Conservation (phyloP, 2,113 vertebrate genomes). For the Salvelinus namaycush region DNA sequence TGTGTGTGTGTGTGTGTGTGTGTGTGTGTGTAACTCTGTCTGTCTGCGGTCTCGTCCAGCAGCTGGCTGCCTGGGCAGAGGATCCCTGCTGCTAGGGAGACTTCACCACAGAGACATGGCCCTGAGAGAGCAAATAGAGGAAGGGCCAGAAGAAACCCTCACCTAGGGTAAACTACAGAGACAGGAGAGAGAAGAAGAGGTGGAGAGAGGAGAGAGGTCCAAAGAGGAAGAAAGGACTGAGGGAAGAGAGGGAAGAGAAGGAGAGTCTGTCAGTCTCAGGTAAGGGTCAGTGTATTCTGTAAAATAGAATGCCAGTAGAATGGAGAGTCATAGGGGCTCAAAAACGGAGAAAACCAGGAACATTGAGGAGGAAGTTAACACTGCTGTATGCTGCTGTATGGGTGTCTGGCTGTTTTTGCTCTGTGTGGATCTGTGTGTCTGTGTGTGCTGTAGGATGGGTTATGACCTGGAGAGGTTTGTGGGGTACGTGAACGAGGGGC, state of each 20-base stretch:
- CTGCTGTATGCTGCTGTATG: no score
- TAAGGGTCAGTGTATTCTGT: background rate
- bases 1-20: no score
- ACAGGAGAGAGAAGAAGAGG: background rate
- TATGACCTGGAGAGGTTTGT: constrained; percentile 88
- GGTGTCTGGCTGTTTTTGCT: background rate
- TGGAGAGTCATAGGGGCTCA: constrained; percentile 2
- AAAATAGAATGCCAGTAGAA: constrained; percentile 10
- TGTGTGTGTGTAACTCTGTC: constrained; percentile 43
- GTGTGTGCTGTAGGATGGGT: constrained; percentile 74
- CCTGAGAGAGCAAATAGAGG: constrained; percentile 33
- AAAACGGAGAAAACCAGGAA: no score
- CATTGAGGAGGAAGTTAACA: no score
- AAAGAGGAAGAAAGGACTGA: constrained; percentile 7
- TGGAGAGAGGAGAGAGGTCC: background rate
- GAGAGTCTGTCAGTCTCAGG: background rate
- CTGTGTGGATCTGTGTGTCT: background rate
- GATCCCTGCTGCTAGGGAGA: constrained; percentile 68
- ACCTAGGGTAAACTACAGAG: constrained; percentile 7
- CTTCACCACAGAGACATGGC: constrained; percentile 55
- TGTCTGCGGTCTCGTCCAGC: constrained; percentile 62
- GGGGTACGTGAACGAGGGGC: constrained; percentile 87
- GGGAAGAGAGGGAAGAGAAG: background rate
- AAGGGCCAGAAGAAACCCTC: constrained; percentile 40
- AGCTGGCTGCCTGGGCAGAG: constrained; percentile 63